Percentiles rank a stretch among this genome's conserved stretches.
These are phyloP conservation scores for Catalaphyllia jardinei DNA, from an alignment of 64 coral and sea anemone species.

Conservation along the genomic window DNA sequence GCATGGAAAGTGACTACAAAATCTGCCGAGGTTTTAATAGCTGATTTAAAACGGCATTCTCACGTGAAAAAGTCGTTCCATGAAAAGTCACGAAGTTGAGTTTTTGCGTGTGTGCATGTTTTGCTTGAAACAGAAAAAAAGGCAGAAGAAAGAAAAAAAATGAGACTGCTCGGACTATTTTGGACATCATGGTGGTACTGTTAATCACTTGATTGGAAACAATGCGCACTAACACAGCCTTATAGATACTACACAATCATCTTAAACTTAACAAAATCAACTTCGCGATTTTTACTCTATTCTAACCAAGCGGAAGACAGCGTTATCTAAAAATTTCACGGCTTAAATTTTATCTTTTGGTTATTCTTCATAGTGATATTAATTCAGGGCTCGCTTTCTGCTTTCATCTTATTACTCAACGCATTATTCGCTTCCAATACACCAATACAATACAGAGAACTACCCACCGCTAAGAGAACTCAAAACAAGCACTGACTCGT, in stretches of 20 bases:
- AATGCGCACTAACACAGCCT: neutral
- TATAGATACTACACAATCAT: neutral
- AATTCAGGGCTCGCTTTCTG: neutral
- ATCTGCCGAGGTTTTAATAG: neutral
- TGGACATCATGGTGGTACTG: neutral
- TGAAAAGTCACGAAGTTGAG: neutral
- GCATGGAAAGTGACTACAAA: neutral
- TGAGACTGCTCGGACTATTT: neutral
- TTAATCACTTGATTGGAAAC: constrained; percentile 12
- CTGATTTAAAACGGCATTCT: neutral
- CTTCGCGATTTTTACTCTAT: neutral
- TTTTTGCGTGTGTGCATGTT: neutral
- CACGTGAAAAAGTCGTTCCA: neutral
- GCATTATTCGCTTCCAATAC: constrained; percentile 1
- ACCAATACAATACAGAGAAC: constrained; percentile 10
- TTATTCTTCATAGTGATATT: neutral
- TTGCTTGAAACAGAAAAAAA: neutral
- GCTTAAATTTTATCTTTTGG: neutral
- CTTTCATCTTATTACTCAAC: constrained; percentile 3
- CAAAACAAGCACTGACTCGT: constrained; percentile 11
- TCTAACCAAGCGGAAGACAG: neutral
- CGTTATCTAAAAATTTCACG: neutral
- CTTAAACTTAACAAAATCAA: neutral
- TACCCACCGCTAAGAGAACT: constrained; percentile 38
- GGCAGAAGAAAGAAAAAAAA: neutral